phyloP scores from a whole-genome alignment of 30 jellyfish, hydroid and myxozoan species.

The Pseudorhiza aurosa region DNA sequence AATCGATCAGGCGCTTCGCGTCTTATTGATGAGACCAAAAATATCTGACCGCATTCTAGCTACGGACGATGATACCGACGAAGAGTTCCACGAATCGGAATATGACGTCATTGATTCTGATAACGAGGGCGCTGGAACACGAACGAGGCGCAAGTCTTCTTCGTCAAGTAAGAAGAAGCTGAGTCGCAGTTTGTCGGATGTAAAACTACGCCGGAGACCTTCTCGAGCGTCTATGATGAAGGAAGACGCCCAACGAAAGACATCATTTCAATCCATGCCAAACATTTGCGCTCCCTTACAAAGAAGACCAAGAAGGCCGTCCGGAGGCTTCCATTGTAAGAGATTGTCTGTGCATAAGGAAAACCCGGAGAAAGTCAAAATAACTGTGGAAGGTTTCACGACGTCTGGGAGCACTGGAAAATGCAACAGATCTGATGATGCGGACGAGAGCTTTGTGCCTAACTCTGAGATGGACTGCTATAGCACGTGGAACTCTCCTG shows the following conservation, averaged over 20 bases:
- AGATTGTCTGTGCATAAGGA: slow-evolving; percentile 28
- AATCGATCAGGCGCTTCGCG: slow-evolving; percentile 56
- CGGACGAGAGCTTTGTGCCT: slow-evolving; percentile 59
- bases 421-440: slow-evolving; percentile 41
- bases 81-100: slow-evolving; percentile 94
- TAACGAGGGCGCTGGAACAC: slow-evolving; percentile 17
- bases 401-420: slow-evolving; percentile 36
- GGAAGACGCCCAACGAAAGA: neutral
- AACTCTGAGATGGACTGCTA: slow-evolving; percentile 60
- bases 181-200: slow-evolving; percentile 51
- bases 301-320: neutral
- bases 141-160: slow-evolving; percentile 4
- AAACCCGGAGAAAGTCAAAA: slow-evolving; percentile 13
- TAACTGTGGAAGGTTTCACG: slow-evolving; percentile 17
- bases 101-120: slow-evolving; percentile 95
- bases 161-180: slow-evolving; percentile 35
- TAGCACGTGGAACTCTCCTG: slow-evolving; percentile 59
- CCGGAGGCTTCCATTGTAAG: neutral
- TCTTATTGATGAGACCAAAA: slow-evolving; percentile 67
- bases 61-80: slow-evolving; percentile 85
- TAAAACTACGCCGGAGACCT: slow-evolving; percentile 31
- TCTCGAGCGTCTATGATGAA: neutral
- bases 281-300: slow-evolving; percentile 9
- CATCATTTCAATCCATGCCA: slow-evolving; percentile 62
- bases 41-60: slow-evolving; percentile 62